Evolutionary conservation across 2,113 vertebrate species (phyloP).

Genomic region (Nycticebus coucang): DNA sequence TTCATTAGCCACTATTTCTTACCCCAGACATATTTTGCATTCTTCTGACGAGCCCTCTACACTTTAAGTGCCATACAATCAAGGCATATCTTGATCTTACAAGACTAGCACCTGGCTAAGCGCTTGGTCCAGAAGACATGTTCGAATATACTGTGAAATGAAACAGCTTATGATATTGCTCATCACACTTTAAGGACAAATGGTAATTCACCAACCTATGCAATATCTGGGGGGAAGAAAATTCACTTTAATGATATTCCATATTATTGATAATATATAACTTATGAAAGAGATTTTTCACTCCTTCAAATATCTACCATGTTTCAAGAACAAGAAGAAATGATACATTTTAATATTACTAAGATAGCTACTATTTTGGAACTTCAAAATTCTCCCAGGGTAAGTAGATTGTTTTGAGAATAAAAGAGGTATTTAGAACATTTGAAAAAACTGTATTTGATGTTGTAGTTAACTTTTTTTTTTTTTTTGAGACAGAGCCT

Average conservation of each 20-base stretch:
- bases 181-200: neutral
- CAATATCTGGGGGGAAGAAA: neutral
- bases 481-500: no score
- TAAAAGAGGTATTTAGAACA: neutral
- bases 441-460: neutral
- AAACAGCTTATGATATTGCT: neutral
- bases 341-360: neutral
- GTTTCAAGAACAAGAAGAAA: neutral
- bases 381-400: neutral
- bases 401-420: neutral
- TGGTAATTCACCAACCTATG: neutral
- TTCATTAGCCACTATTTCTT: neutral
- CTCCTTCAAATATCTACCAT: conserved; percentile 25
- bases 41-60: neutral
- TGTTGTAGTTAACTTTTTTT: neutral
- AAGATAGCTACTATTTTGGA: neutral
- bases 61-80: neutral
- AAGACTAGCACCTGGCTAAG: neutral
- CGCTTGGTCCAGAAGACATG: neutral
- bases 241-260: neutral
- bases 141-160: neutral
- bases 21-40: neutral
- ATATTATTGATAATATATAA: neutral
- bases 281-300: neutral
- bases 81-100: neutral